Percentiles rank a stretch among this genome's conserved stretches.
These are phyloP conservation scores for Amniataba percoides DNA, from an alignment of 2,797 vertebrate species.

Conservation along the genomic window DNA sequence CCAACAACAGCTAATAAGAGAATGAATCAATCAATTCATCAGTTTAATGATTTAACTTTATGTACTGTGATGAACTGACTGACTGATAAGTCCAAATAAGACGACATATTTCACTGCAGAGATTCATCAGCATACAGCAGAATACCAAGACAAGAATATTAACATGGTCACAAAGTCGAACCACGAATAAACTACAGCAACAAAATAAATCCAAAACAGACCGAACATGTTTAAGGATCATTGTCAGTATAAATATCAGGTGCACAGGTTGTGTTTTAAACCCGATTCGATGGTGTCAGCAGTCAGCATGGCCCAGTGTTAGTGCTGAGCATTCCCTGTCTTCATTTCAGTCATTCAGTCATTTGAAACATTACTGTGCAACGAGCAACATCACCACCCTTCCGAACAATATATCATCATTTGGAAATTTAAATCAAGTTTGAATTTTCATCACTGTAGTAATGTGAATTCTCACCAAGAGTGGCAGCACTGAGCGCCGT, in stretches of 20 bases:
- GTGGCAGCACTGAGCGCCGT: slow-evolving; percentile 6
- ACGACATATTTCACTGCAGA: neutral
- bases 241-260: neutral
- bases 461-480: neutral
- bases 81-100: neutral
- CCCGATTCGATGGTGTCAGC: neutral
- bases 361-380: too few relatives aligned
- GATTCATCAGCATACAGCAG: neutral
- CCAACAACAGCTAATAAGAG: neutral
- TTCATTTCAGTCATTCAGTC: neutral
- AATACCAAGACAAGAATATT: neutral
- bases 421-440: neutral
- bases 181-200: neutral
- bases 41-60: neutral
- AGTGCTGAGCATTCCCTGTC: neutral
- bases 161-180: neutral
- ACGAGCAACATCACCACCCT: too few relatives aligned
- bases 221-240: neutral
- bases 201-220: neutral
- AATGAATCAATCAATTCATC: neutral
- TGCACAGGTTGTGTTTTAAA: neutral
- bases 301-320: neutral
- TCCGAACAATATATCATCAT: neutral
- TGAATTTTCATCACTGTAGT: neutral
- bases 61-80: neutral